Base-by-base conservation (phyloP, 2,888 invertebrate species). In the Dryadula phaetusa region DNA sequence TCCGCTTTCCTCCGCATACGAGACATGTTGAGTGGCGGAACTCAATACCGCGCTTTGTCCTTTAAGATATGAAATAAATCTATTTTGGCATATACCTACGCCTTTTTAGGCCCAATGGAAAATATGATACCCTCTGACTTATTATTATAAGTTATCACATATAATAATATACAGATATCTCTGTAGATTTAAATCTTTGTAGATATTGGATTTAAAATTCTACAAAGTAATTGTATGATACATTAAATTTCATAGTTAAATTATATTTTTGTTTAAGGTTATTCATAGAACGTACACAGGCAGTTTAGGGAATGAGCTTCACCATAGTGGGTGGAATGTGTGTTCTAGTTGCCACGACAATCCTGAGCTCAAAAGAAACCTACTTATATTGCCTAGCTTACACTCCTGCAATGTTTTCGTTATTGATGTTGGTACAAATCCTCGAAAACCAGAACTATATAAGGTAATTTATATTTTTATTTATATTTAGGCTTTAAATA, bases 301-400 rank as follows among this genome's bases (percentile, higher is more conserved):
- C 8, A 87, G 95, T 70, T 85, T 93, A 3, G 96, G 95, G 0
- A 98, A 99, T 79, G 99, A 99, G 83, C 88, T 99, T 0, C 99
- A 99, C 83, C 99, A 99, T 83, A 96, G 96, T 47, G 99, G 99
- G 0, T 99, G 99, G 99, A 99, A 99, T 83, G 95, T 98, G 0
- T 99, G 99, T 84, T 98, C 98, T 75, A 98, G 98, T 85, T 99
- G 99, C 84, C 94, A 96, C 83, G 87, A 89, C 61, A 86, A 87
- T 73, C 84, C 87, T 0, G 83, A 91, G 0, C 88, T 95, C 5
- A 94, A 93, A 66, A 93, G 99, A 22, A 95, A 98, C 82, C 95
- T 96, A 49, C 88, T 99, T 42, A 94, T 99, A 6, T 82, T 99
- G 70, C 99, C 99, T 0, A 94, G 95, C 61, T 81, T 99, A 10